Percentiles rank a stretch among this genome's conserved stretches.
phyloP scores from a whole-genome alignment of 2,888 invertebrate genomes.

The Sipha maydis region DNA sequence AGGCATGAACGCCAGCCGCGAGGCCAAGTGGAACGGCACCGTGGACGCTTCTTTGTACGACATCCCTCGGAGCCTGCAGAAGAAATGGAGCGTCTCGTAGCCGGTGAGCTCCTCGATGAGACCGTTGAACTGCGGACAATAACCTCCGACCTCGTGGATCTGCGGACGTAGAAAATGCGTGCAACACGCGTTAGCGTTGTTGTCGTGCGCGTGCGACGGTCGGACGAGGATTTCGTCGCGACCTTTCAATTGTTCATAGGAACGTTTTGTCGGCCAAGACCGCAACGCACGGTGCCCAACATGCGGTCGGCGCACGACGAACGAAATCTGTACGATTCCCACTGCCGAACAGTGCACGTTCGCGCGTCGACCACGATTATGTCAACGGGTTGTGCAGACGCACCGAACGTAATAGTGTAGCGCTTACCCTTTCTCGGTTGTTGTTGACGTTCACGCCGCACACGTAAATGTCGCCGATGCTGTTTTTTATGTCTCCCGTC shows the following conservation, averaged over 20 bases:
- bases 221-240: too few species aligned
- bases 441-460: constrained; percentile 66
- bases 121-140: constrained; percentile 83
- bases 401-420: not conserved
- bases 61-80: constrained; percentile 75
- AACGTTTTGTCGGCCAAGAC: too few species aligned
- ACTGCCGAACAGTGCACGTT: too few species aligned
- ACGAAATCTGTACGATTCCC: too few species aligned
- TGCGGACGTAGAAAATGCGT: constrained; percentile 60
- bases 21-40: constrained; percentile 60
- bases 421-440: constrained; percentile 49
- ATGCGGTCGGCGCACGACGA: too few species aligned
- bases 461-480: constrained; percentile 78
- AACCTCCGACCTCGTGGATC: constrained; percentile 69
- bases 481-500: constrained; percentile 82
- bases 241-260: too few species aligned
- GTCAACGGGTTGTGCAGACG: too few species aligned
- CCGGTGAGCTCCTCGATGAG: constrained; percentile 78
- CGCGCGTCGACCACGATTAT: too few species aligned
- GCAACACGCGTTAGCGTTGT: too few species aligned
- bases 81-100: constrained; percentile 76
- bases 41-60: constrained; percentile 58
- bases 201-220: too few species aligned
- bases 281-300: too few species aligned
- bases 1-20: constrained; percentile 59